Conservation (phyloP, 2,797 vertebrate genomes). For the Rhyacichthys aspro region DNA sequence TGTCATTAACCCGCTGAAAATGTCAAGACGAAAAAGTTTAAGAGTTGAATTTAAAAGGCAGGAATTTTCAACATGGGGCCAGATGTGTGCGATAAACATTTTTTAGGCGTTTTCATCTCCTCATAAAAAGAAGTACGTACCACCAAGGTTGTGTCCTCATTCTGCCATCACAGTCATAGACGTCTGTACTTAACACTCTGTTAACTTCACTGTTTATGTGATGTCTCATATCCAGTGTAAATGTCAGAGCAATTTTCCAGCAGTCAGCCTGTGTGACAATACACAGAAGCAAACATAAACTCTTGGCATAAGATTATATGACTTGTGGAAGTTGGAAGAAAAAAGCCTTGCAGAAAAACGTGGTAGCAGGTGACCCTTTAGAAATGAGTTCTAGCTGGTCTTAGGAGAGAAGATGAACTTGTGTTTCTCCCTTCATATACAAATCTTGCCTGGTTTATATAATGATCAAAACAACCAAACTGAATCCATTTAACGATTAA, state of each 20-base stretch:
- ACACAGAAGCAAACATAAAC: neutral
- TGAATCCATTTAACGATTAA: too few relatives aligned
- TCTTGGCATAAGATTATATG: neutral
- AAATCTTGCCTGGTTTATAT: too few relatives aligned
- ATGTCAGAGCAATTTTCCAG: constrained; percentile 26
- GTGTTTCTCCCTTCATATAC: too few relatives aligned
- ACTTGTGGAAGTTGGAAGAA: neutral
- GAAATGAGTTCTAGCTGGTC: too few relatives aligned
- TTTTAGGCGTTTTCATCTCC: too few relatives aligned
- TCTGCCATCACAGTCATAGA: neutral
- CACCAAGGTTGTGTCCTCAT: constrained; percentile 2
- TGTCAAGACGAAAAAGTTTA: neutral
- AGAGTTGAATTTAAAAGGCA: neutral
- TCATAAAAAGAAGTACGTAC: neutral
- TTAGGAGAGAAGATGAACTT: too few relatives aligned
- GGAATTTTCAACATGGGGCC: neutral
- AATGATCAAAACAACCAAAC: too few relatives aligned
- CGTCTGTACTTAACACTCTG: neutral
- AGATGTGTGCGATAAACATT: neutral
- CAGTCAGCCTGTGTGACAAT: neutral
- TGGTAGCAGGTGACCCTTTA: too few relatives aligned
- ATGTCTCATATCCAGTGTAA: constrained; percentile 11
- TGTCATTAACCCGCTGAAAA: neutral
- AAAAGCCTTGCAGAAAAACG: too few relatives aligned
- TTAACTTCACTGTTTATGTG: constrained; percentile 10